phyloP scores from a whole-genome alignment of 53 echinoderm and acorn worm species.

The Hippasteria phrygiana region DNA sequence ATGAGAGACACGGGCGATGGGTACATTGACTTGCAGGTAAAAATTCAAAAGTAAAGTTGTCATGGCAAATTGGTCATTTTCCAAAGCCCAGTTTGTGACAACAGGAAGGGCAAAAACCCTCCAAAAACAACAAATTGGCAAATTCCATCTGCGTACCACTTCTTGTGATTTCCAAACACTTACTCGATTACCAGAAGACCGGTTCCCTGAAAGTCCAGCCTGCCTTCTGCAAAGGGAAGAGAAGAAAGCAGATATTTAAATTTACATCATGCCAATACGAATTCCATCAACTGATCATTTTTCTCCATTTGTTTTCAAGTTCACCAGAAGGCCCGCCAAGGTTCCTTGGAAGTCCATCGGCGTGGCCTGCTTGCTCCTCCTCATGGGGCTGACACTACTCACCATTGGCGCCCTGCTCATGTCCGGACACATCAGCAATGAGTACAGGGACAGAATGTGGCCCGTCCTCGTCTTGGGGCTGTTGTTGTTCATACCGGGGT shows the following conservation, averaged over 20 bases:
- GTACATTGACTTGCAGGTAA: conserved; percentile 84
- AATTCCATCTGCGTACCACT: too few relatives aligned
- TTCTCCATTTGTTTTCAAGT: conserved; percentile 28
- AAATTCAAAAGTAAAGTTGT: neutral
- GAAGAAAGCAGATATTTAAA: too few relatives aligned
- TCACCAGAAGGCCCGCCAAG: conserved; percentile 76
- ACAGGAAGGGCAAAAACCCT: too few relatives aligned
- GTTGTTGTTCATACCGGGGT: conserved; percentile 87
- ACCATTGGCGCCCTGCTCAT: conserved; percentile 82
- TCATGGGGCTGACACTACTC: conserved; percentile 78
- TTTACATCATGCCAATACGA: neutral
- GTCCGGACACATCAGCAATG: conserved; percentile 73
- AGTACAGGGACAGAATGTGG: conserved; percentile 88
- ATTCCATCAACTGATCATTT: neutral
- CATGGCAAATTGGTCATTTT: neutral
- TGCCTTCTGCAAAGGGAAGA: neutral
- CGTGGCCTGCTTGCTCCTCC: conserved; percentile 79
- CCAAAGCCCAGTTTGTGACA: too few relatives aligned
- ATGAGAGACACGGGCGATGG: conserved; percentile 70
- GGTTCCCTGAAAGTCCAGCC: too few relatives aligned
- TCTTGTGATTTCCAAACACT: too few relatives aligned
- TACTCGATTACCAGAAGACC: too few relatives aligned
- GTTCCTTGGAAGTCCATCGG: conserved; percentile 89
- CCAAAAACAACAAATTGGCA: too few relatives aligned
- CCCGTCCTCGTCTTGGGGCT: conserved; percentile 87